Conservation (phyloP, 2,113 vertebrate genomes). For the Larimichthys polyactis region DNA sequence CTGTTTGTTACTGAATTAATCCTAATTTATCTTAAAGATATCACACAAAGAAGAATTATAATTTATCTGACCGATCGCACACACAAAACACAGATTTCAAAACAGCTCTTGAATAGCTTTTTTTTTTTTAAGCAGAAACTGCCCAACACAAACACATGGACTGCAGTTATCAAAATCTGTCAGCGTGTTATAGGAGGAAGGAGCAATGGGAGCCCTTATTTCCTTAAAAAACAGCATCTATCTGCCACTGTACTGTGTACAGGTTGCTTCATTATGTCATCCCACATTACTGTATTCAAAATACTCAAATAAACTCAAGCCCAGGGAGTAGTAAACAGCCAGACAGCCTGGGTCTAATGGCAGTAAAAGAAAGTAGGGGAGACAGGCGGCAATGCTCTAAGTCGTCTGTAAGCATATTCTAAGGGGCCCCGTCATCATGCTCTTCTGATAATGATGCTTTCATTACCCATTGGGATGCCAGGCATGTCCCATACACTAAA, state of each 20-base stretch:
- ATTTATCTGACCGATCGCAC: not conserved
- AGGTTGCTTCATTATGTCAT: slow-evolving; percentile 70
- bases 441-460: slow-evolving; percentile 73
- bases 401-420: slow-evolving; percentile 69
- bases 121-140: slow-evolving; percentile 27
- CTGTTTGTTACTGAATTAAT: not conserved
- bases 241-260: slow-evolving; percentile 47
- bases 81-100: not conserved
- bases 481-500: slow-evolving; percentile 67
- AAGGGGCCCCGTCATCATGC: slow-evolving; percentile 55
- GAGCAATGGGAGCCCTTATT: slow-evolving; percentile 47
- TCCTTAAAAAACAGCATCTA: slow-evolving; percentile 48
- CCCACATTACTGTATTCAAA: slow-evolving; percentile 69
- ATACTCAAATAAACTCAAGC: slow-evolving; percentile 67
- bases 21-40: not conserved
- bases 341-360: slow-evolving; percentile 69
- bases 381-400: slow-evolving; percentile 63
- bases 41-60: not conserved
- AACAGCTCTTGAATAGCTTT: not conserved
- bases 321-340: slow-evolving; percentile 69
- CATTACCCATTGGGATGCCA: slow-evolving; percentile 73
- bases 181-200: slow-evolving; percentile 47
- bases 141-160: slow-evolving; percentile 20
- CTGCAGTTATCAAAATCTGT: slow-evolving; percentile 45
- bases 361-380: slow-evolving; percentile 62